These are phyloP conservation scores for Pachyramphus minor DNA, from an alignment of 2,113 vertebrate genomes.

Conservation along the genomic window DNA sequence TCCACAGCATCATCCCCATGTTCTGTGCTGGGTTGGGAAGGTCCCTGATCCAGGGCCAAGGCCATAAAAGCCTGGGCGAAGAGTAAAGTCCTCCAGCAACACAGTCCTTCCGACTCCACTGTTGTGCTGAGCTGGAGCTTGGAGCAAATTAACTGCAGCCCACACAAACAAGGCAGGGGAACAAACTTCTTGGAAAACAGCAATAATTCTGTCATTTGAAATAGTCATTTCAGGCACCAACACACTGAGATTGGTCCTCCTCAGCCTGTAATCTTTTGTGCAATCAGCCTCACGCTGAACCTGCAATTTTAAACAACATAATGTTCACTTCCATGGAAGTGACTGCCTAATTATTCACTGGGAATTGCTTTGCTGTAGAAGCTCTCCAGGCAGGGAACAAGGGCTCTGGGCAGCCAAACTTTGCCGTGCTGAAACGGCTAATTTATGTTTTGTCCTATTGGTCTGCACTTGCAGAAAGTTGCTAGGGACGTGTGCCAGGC, in stretches of 20 bases:
- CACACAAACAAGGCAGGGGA: background rate
- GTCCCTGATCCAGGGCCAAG: background rate
- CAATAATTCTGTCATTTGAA: background rate
- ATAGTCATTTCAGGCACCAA: background rate
- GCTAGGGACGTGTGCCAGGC: background rate
- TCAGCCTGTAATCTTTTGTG: background rate
- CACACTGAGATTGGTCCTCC: background rate
- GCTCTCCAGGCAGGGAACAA: background rate
- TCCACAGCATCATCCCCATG: background rate
- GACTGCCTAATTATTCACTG: background rate
- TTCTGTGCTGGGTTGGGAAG: rapidly evolving
- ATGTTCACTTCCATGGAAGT: background rate
- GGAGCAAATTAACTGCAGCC: background rate
- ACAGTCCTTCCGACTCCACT: rapidly evolving
- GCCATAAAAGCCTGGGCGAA: background rate
- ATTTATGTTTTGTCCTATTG: slow-evolving; percentile 17
- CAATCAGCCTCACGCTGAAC: background rate
- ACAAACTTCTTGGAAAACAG: background rate
- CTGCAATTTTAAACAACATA: background rate
- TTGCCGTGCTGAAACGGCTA: background rate
- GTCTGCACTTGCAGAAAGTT: slow-evolving; percentile 30
- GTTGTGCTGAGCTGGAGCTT: background rate
- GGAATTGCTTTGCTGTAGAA: background rate
- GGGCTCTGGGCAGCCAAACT: background rate
- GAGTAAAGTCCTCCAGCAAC: background rate